phyloP scores from a whole-genome alignment of 2,888 invertebrate genomes.

The Tenthredo mesomela region DNA sequence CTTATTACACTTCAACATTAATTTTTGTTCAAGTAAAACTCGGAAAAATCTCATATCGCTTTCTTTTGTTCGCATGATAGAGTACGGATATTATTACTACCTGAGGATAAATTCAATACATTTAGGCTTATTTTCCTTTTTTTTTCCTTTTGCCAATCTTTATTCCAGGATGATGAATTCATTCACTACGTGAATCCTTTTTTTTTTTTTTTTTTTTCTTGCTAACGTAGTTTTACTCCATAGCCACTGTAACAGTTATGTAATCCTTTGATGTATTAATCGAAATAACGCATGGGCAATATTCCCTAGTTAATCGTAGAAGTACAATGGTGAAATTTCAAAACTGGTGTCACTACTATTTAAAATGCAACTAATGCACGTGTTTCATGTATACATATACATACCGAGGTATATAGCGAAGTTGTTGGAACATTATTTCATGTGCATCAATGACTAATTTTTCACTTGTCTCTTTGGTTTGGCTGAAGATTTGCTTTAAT shows the following conservation, averaged over 20 bases:
- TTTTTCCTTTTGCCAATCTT: background rate
- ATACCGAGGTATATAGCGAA: background rate
- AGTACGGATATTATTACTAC: background rate
- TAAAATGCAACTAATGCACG: conserved; percentile 9
- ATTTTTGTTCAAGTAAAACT: background rate
- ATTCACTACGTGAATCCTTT: background rate
- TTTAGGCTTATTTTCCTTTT: background rate
- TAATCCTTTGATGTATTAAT: background rate
- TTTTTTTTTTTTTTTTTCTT: background rate
- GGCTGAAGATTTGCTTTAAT: background rate
- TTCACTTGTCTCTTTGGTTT: background rate
- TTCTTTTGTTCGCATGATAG: conserved; percentile 15
- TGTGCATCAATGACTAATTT: conserved; percentile 8
- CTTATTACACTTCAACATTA: background rate
- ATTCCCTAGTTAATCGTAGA: background rate
- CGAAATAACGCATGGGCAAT: conserved; percentile 23
- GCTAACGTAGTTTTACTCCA: background rate
- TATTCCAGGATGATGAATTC: background rate
- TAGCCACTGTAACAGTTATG: background rate
- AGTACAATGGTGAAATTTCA: conserved; percentile 2
- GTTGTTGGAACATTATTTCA: background rate
- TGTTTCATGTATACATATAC: background rate
- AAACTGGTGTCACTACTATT: background rate
- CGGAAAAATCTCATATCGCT: background rate
- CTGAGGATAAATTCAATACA: background rate